phyloP scores from a whole-genome alignment of 2,888 invertebrate species.

The Neoscelio sp. region DNA sequence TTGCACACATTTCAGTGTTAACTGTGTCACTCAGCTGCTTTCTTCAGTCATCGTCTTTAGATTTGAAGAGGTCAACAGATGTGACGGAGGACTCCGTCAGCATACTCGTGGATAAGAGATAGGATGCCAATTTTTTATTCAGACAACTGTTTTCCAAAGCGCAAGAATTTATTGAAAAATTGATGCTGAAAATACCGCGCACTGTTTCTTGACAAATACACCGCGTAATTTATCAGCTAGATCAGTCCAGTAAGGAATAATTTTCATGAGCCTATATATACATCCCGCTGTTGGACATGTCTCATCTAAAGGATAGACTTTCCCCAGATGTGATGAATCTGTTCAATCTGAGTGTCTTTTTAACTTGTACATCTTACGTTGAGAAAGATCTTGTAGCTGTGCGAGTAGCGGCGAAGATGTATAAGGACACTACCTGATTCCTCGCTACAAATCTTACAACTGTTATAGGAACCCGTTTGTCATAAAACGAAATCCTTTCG shows the following conservation, averaged over 20 bases:
- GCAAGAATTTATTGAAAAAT: slow-evolving; percentile 69
- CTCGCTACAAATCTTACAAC: no score
- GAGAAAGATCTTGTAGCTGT: neutral
- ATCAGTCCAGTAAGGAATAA: slow-evolving; percentile 66
- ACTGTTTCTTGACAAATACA: neutral
- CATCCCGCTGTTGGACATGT: no score
- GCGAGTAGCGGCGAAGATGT: neutral
- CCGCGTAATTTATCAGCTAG: slow-evolving; percentile 58
- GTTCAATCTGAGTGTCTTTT: slow-evolving; percentile 69
- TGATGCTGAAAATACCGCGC: slow-evolving; percentile 27
- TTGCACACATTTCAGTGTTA: slow-evolving; percentile 11
- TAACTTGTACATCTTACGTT: slow-evolving; percentile 43
- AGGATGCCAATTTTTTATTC: slow-evolving; percentile 69
- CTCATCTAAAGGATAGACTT: no score
- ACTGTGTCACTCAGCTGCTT: slow-evolving; percentile 46
- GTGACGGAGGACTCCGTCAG: slow-evolving; percentile 69
- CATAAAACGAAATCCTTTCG: no score
- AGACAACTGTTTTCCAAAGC: slow-evolving; percentile 70
- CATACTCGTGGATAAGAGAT: slow-evolving; percentile 69
- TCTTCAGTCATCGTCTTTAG: slow-evolving; percentile 64
- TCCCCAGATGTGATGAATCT: slow-evolving; percentile 71
- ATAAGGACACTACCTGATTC: no score
- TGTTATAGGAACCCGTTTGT: no score
- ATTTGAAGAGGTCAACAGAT: slow-evolving; percentile 72
- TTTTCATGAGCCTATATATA: slow-evolving; percentile 70